Evolutionary conservation across 2,797 vertebrate species (phyloP).

Genomic region (Danio jaintianensis): DNA sequence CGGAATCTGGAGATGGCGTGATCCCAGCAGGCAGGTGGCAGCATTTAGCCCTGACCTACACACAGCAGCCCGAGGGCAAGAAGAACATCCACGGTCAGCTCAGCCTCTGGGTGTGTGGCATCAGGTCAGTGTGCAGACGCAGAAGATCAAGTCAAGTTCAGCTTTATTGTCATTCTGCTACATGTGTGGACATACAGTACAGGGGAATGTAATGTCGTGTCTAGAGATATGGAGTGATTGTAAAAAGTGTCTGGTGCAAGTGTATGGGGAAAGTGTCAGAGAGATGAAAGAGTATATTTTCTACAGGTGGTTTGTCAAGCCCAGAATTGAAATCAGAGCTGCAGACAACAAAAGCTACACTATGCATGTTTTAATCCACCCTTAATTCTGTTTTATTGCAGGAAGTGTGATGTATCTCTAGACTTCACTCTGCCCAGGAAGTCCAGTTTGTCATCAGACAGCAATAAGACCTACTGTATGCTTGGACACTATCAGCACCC

Average conservation of each 20-base stretch:
- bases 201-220: no score
- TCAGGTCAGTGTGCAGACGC: slow-evolving; percentile 81
- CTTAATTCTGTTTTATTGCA: slow-evolving; percentile 64
- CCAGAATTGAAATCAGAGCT: no score
- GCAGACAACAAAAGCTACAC: neutral
- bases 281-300: no score
- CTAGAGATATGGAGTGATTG: no score
- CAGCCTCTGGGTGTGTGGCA: slow-evolving; percentile 91
- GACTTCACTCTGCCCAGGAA: slow-evolving; percentile 93
- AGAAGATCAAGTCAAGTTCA: neutral
- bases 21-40: slow-evolving; percentile 87
- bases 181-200: no score
- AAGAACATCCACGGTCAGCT: slow-evolving; percentile 88
- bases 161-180: no score
- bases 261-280: no score
- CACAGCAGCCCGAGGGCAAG: slow-evolving; percentile 91
- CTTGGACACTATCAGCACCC: slow-evolving; percentile 85
- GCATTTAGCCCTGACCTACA: slow-evolving; percentile 90
- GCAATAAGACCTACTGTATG: slow-evolving; percentile 96
- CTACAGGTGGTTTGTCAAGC: no score
- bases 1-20: slow-evolving; percentile 84
- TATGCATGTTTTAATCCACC: neutral
- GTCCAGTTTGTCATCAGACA: slow-evolving; percentile 93
- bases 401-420: slow-evolving; percentile 90
- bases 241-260: no score